Evolutionary conservation across 2,888 invertebrate genomes (phyloP), one percentile per base, ranked within the genome.

Genomic region (Leptodirus hochenwartii): DNA sequence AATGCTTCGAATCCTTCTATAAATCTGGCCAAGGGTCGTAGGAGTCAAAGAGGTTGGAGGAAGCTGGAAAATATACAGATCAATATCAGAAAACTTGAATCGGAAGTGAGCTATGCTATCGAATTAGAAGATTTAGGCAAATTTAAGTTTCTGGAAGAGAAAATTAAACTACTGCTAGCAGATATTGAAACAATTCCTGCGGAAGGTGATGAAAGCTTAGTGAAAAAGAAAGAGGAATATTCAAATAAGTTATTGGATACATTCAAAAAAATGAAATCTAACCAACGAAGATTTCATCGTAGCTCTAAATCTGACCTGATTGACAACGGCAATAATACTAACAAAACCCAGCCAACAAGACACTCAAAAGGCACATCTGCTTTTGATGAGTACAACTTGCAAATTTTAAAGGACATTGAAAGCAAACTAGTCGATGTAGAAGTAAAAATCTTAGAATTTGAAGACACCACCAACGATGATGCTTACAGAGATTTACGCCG

Each of bases 141-240:
- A 27, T 38, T 40, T 20, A 34, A 30, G 12, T 25, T 40, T 11
- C 31, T 39, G 4, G 41, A 42, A 27, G 37, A 39, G 17, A 41
- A 42, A 27, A 37, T 42, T 17, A 32, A 39, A 25, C 31, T 43
- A 8, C 33, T 43, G 14, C 42, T 41, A 24, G 34, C 38, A 2
- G 43, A 43, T 30, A 26, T 43, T 11, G 39, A 40, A 12, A 30
- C 36, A 29, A 34, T 41, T n/a, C 26, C 25, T 9, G 20, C 33
- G 2, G 41, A 41, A n/a, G n/a, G n/a, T n/a, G n/a, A n/a, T n/a
- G n/a, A n/a, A n/a, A n/a, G n/a, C n/a, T n/a, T n/a, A n/a, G n/a
- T n/a, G n/a, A n/a, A n/a, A n/a, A n/a, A n/a, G n/a, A n/a, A n/a
- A n/a, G n/a, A n/a, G n/a, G n/a, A n/a, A n/a, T n/a, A n/a, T n/a